These are phyloP conservation scores for Platygyra sinensis DNA, from an alignment of 64 coral and sea anemone genomes.

Conservation along the genomic window DNA sequence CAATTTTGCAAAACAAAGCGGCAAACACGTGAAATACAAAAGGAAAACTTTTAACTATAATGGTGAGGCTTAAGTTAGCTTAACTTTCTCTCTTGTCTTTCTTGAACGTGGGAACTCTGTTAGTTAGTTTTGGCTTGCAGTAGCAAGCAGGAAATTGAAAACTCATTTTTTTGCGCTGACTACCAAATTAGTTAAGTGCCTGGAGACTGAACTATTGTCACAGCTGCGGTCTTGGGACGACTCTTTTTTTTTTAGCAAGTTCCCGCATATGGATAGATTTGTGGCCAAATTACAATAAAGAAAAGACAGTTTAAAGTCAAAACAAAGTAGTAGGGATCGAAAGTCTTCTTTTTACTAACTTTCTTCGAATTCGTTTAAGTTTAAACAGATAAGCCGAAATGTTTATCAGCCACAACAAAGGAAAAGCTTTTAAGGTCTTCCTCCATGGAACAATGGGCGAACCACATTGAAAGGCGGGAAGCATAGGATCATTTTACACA, in stretches of 20 bases:
- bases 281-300: too few relatives aligned
- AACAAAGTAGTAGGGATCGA: neutral
- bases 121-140: neutral
- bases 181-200: slow-evolving; percentile 20
- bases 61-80: slow-evolving; percentile 26
- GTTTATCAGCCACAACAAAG: slow-evolving; percentile 74
- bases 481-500: slow-evolving; percentile 51
- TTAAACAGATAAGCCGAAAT: slow-evolving; percentile 48
- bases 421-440: slow-evolving; percentile 78
- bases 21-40: slow-evolving; percentile 53
- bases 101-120: slow-evolving; percentile 13
- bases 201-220: neutral
- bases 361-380: neutral
- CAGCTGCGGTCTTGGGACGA: neutral
- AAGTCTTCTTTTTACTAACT: neutral
- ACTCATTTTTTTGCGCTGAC: slow-evolving; percentile 17
- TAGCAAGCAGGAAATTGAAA: slow-evolving; percentile 11
- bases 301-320: neutral
- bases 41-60: neutral
- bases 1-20: slow-evolving; percentile 54
- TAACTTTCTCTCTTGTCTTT: neutral
- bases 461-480: slow-evolving; percentile 30
- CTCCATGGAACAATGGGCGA: slow-evolving; percentile 49
- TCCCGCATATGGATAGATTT: neutral
- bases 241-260: neutral